Evolutionary conservation across 2,113 vertebrate species (phyloP).

Genomic region (Piprites chloris): DNA sequence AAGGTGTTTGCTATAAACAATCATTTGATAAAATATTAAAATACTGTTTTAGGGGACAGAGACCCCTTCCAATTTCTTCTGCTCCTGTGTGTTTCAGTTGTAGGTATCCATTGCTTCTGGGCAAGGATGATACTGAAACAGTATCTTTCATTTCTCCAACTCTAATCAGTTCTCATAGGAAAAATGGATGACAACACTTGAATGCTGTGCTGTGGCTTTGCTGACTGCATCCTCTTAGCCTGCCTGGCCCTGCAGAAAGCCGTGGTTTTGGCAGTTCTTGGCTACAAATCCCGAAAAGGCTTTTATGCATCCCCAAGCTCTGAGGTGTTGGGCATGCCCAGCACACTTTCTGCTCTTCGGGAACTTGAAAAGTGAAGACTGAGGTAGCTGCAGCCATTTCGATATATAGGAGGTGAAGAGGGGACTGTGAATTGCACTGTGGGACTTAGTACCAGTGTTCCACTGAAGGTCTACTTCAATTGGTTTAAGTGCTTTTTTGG

Average conservation of each 20-base stretch:
- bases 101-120: not conserved
- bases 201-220: not conserved
- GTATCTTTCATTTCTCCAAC: not conserved
- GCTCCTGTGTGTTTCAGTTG: not conserved
- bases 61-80: not conserved
- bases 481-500: slow-evolving; percentile 37
- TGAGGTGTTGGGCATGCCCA: not conserved
- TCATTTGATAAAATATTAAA: not conserved
- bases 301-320: not conserved
- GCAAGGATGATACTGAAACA: not conserved
- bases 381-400: not conserved
- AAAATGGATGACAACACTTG: not conserved
- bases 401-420: not conserved
- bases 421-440: not conserved
- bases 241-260: rapidly evolving
- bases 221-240: not conserved
- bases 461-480: not conserved
- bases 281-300: not conserved
- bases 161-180: not conserved
- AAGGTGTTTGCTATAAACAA: not conserved
- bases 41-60: not conserved
- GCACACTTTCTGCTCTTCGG: rapidly evolving
- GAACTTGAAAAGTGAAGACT: not conserved
- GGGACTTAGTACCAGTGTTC: not conserved
- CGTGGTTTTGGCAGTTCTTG: rapidly evolving